A percentile compares a stretch with the other conserved stretches of the same genome.
These are phyloP conservation scores for Ellobius talpinus DNA, from an alignment of 2,113 vertebrate species.

Conservation along the genomic window DNA sequence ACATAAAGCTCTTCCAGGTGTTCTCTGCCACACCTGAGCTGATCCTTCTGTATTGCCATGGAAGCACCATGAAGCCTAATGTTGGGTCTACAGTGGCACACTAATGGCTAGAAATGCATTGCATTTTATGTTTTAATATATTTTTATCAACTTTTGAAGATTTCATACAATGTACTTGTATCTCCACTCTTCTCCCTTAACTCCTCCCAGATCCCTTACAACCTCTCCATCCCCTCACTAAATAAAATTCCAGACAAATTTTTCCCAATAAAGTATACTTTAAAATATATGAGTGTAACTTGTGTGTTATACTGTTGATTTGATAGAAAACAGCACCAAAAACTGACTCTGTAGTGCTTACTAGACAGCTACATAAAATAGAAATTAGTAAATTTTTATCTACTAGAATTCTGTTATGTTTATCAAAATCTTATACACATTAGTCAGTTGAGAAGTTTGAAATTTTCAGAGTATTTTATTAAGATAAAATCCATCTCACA, in stretches of 20 bases:
- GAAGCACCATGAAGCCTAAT: background rate
- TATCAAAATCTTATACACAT: background rate
- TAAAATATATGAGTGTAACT: background rate
- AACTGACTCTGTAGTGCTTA: background rate
- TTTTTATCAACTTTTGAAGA: background rate
- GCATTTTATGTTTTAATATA: background rate
- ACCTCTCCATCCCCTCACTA: background rate
- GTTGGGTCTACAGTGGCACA: background rate
- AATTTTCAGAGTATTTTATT: background rate
- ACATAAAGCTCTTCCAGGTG: background rate
- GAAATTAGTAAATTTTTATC: background rate
- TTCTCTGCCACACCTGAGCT: background rate
- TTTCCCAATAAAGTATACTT: background rate
- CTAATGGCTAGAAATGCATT: background rate
- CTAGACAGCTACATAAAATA: background rate
- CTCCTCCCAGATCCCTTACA: background rate
- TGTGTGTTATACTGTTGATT: background rate
- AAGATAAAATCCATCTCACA: background rate
- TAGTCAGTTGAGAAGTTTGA: background rate
- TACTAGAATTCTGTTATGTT: background rate
- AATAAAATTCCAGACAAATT: background rate
- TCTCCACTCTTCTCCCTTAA: background rate
- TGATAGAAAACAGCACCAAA: background rate
- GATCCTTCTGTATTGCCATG: background rate
- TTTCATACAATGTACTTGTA: background rate